A percentile compares a stretch with the other conserved stretches of the same genome.
Conservation (phyloP, 2,113 vertebrate species). For the Bubalus kerabau region DNA sequence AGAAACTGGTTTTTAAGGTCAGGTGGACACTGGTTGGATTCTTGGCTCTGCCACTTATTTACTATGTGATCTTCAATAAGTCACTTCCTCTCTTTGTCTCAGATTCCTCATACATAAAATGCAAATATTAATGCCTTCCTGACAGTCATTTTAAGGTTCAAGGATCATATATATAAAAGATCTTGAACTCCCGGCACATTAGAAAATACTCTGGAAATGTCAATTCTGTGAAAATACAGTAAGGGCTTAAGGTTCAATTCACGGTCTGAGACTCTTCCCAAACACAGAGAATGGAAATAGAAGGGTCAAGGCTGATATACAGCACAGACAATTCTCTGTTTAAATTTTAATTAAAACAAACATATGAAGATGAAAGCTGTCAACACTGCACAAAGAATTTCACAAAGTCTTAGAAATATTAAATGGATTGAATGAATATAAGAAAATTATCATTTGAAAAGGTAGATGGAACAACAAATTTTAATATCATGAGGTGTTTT, state of each 20-base stretch:
- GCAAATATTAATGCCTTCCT: neutral
- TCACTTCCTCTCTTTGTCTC: neutral
- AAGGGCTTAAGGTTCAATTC: neutral
- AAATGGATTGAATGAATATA: neutral
- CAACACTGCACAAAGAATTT: conserved; percentile 7
- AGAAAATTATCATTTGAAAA: neutral
- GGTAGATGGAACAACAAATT: neutral
- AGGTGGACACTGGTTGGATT: neutral
- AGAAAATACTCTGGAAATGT: conserved; percentile 26
- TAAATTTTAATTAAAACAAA: conserved; percentile 41
- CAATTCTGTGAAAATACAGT: conserved; percentile 7
- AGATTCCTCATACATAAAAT: conserved; percentile 16
- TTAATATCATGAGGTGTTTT: conserved; percentile 4
- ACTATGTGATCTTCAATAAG: neutral
- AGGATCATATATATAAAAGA: neutral
- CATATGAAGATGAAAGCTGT: neutral
- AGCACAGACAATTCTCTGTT: neutral
- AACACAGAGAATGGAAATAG: neutral
- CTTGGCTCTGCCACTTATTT: neutral
- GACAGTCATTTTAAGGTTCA: neutral
- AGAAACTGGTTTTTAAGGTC: neutral
- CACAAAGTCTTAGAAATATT: conserved; percentile 27
- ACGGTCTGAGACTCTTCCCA: neutral
- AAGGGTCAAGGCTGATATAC: neutral
- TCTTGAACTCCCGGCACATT: neutral